These are phyloP conservation scores for Uropetala carovei DNA, from an alignment of 2,888 invertebrate genomes.

Conservation along the genomic window DNA sequence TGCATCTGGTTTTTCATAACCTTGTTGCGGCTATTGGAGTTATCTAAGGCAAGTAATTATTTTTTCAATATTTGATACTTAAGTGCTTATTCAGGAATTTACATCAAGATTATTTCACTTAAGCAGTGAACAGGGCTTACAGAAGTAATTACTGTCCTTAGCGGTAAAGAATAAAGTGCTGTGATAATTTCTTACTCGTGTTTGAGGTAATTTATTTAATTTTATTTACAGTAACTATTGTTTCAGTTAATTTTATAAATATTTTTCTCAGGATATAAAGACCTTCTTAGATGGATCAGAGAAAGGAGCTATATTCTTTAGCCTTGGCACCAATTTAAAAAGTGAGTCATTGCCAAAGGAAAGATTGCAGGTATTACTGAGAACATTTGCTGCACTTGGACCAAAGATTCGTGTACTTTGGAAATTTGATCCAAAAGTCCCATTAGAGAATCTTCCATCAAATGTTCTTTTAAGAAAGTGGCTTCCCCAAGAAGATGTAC, in stretches of 20 bases:
- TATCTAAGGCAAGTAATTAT: too few relatives aligned
- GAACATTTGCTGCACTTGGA: conserved; percentile 31
- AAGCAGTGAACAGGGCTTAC: neutral
- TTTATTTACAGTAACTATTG: too few relatives aligned
- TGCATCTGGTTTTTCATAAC: too few relatives aligned
- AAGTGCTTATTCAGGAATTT: too few relatives aligned
- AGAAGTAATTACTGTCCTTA: neutral
- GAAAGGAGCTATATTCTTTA: conserved; percentile 40
- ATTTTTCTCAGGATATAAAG: conserved; percentile 24
- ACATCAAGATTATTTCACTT: too few relatives aligned
- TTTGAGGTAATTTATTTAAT: too few relatives aligned
- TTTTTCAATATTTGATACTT: too few relatives aligned
- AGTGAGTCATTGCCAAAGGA: conserved; percentile 29
- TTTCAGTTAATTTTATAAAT: neutral
- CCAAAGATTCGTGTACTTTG: conserved; percentile 48
- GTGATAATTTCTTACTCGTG: too few relatives aligned
- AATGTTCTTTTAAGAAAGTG: conserved; percentile 51
- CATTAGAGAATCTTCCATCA: conserved; percentile 3
- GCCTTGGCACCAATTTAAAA: conserved; percentile 14
- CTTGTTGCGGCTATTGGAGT: too few relatives aligned
- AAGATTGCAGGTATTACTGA: neutral
- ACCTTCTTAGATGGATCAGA: conserved; percentile 33
- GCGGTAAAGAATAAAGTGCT: too few relatives aligned
- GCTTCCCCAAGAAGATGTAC: conserved; percentile 61
- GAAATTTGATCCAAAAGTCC: conserved; percentile 51